phyloP scores from a whole-genome alignment of 2,113 vertebrate genomes.

The Nesogale talazaci region DNA sequence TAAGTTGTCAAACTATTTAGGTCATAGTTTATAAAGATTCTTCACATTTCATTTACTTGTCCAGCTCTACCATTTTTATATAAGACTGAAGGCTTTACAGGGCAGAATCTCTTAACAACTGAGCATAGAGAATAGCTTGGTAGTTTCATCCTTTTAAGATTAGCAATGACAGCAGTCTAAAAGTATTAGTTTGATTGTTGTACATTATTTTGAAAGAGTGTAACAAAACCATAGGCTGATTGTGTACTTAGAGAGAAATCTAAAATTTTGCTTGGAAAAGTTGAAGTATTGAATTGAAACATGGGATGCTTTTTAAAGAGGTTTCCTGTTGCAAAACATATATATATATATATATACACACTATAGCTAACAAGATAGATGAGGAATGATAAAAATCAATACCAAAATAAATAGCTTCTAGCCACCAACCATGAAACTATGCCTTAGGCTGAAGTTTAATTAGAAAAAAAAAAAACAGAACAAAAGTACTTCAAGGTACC shows the following conservation, averaged over 20 bases:
- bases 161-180: not conserved
- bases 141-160: not conserved
- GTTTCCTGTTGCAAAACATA: conserved; percentile 19
- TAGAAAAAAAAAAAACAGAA: not conserved
- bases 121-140: not conserved
- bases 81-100: not conserved
- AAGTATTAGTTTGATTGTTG: not conserved
- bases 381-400: not conserved
- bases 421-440: not conserved
- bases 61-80: not conserved
- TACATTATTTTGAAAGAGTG: not conserved
- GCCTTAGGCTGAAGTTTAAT: not conserved
- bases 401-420: not conserved
- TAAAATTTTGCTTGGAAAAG: conserved; percentile 12
- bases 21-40: not conserved
- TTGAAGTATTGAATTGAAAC: not conserved
- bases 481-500: not conserved
- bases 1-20: not conserved
- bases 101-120: not conserved
- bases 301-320: not conserved
- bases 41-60: not conserved
- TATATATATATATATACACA: too few relatives aligned
- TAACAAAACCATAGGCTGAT: not conserved
- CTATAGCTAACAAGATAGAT: not conserved
- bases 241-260: not conserved